Evolutionary conservation across 2,797 vertebrate genomes (phyloP).

Genomic region (Enteromius fasciolatus): DNA sequence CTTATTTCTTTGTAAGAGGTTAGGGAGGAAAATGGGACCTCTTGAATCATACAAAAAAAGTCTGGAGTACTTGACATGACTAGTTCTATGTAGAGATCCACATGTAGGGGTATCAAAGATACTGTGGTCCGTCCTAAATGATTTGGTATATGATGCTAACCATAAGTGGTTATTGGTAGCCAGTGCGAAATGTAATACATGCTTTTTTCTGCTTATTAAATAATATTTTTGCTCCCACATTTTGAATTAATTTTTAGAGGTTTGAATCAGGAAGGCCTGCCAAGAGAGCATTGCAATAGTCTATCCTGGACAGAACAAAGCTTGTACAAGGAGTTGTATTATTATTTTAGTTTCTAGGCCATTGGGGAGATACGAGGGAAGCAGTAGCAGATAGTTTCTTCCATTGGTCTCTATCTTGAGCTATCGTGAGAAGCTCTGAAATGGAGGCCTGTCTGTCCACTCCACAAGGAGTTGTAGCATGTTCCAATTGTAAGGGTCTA

Average conservation of each 20-base stretch:
- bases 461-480: neutral
- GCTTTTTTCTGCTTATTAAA: neutral
- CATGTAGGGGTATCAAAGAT: neutral
- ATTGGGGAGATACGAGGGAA: too few relatives aligned
- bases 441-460: too few relatives aligned
- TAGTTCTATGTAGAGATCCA: neutral
- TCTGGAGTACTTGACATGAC: constrained; percentile 10
- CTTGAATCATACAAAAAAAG: constrained; percentile 9
- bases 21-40: constrained; percentile 45
- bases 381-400: too few relatives aligned
- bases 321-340: neutral
- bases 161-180: neutral
- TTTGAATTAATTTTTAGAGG: neutral
- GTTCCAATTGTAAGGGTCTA: neutral
- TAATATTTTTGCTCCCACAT: neutral
- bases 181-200: neutral
- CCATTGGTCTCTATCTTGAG: too few relatives aligned
- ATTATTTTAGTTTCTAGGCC: too few relatives aligned
- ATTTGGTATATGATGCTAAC: neutral
- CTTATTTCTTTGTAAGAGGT: constrained; percentile 45
- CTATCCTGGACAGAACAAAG: neutral
- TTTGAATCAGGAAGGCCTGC: neutral
- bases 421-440: too few relatives aligned
- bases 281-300: neutral
- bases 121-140: neutral